These are phyloP conservation scores for Dendroctonus ponderosae DNA, from an alignment of 1,140 invertebrate genomes.

Conservation along the genomic window DNA sequence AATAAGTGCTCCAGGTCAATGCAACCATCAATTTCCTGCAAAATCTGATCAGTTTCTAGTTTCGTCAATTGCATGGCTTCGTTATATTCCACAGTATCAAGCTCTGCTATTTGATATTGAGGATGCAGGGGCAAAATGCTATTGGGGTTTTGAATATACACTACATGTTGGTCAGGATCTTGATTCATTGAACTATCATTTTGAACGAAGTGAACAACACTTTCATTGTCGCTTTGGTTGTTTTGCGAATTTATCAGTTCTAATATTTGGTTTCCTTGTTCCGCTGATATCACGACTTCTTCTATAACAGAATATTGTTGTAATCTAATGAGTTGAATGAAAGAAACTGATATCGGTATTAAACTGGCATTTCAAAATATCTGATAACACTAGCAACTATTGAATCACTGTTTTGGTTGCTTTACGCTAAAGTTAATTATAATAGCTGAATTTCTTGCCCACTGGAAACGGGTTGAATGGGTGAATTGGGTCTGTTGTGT, in stretches of 20 bases:
- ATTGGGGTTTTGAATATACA: conserved; percentile 19
- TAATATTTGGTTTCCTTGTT: neutral
- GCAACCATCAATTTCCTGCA: conserved; percentile 19
- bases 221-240: neutral
- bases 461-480: too few species aligned
- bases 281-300: conserved; percentile 1
- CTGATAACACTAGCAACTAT: too few species aligned
- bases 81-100: conserved; percentile 12
- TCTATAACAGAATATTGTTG: neutral
- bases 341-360: too few species aligned
- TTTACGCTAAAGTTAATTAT: too few species aligned
- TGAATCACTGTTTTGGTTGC: too few species aligned
- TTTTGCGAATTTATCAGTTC: neutral
- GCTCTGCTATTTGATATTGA: conserved; percentile 34
- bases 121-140: conserved; percentile 4
- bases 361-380: too few species aligned
- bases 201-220: conserved; percentile 26
- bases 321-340: too few species aligned
- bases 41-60: conserved; percentile 26
- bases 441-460: too few species aligned
- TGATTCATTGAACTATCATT: conserved; percentile 10
- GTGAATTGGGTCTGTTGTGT: too few species aligned
- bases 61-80: conserved; percentile 13
- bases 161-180: conserved; percentile 15
- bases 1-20: conserved; percentile 30